Base-by-base conservation (phyloP, 2,888 invertebrate species). In the Phania funesta region DNA sequence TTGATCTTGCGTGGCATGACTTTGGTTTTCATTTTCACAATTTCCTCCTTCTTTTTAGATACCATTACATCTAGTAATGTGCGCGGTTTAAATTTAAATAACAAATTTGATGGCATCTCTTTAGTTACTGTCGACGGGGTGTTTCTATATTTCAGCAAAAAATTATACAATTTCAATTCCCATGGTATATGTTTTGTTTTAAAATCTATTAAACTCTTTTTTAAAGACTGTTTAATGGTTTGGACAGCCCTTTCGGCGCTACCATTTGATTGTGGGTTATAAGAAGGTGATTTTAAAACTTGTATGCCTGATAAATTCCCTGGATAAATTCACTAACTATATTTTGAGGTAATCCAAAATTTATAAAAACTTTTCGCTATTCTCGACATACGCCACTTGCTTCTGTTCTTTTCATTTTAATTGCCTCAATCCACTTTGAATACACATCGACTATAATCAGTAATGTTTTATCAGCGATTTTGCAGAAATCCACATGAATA, bases 221-320 rank as follows among this genome's bases (percentile, higher is more conserved):
- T 77, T 6, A 68, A 35, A 0, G 26, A 24, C 1, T 58, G 44
- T 54, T 60, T 77, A 32, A 78, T 13, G 1, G 70, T 78, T 64
- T 71, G 78, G 3, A 78, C 64, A n/a, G 64, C 78, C 11, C 78
- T 41, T 58, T 71, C 71, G 0, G 62, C 62, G n/a, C 41, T 64
- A 0, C 73, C 64, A 64, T 64, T 74, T 5, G 62, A 64, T 44
- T 74, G 54, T 6, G 73, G 73, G 20, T 74, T 26, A 32, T 74
- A 74, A 1, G 64, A 44, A 8, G 73, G 62, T 4, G 62, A 52
- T 52, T 73, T 73, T 7, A 44, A 20, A 20, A 52, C 20, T 29
- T n/a, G 9, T 13, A 74, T 74, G 4, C 54, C 52, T 56, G 9
- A 58, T 44, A 29, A 78, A 78, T 2, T 13, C 2, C 4, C 26